phyloP scores from a whole-genome alignment of 2,113 vertebrate species.

The Uria aalge region DNA sequence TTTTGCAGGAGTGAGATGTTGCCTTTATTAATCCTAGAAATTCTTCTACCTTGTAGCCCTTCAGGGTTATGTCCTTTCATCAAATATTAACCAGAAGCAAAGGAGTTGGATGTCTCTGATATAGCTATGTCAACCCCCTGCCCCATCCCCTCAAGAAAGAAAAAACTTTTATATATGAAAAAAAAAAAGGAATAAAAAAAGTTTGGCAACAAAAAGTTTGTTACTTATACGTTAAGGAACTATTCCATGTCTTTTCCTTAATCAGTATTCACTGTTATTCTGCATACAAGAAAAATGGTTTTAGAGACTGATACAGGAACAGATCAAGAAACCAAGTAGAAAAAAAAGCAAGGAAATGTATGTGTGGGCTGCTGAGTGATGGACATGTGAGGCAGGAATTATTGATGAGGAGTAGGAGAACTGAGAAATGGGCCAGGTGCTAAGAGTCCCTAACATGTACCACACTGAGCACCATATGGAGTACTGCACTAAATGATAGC shows the following conservation, averaged over 20 bases:
- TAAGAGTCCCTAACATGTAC: not conserved
- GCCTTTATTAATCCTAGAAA: not conserved
- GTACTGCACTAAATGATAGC: not conserved
- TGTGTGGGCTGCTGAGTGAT: not conserved
- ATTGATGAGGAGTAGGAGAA: conserved; percentile 33
- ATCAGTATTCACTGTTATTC: not conserved
- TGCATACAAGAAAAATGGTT: not conserved
- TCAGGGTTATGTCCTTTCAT: not conserved
- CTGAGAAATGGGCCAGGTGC: not conserved
- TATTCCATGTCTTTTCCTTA: not conserved
- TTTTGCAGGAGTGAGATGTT: not conserved
- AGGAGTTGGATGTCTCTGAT: not conserved
- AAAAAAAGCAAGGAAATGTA: not conserved
- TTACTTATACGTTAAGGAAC: not conserved
- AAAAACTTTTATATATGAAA: not conserved
- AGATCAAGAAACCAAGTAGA: not conserved
- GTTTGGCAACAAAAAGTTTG: not conserved
- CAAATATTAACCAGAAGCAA: not conserved
- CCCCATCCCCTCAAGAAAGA: not conserved
- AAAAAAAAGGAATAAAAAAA: not conserved
- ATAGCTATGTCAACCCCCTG: not conserved
- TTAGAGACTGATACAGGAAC: not conserved
- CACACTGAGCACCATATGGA: not conserved
- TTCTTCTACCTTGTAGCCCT: not conserved
- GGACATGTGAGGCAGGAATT: not conserved